These are phyloP conservation scores for Morone chrysops DNA, from an alignment of 2,113 vertebrate species.

Conservation along the genomic window DNA sequence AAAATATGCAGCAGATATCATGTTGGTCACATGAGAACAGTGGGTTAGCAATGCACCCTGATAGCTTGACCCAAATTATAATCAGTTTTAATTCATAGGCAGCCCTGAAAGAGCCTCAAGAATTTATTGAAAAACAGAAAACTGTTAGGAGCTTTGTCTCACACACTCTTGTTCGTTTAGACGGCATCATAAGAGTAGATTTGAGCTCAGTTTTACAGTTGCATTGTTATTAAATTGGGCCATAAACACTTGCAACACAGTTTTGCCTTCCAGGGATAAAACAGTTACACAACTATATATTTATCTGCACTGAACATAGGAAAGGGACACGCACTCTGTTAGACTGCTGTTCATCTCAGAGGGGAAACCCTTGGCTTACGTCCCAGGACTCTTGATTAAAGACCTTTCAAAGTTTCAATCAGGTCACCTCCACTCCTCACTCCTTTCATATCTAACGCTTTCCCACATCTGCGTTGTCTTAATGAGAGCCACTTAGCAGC, in stretches of 20 bases:
- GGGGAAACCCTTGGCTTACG: slow-evolving; percentile 21
- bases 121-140: not conserved
- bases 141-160: not conserved
- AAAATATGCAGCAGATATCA: slow-evolving; percentile 22
- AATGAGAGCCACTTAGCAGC: slow-evolving; percentile 28
- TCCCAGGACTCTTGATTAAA: slow-evolving; percentile 59
- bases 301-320: slow-evolving; percentile 18
- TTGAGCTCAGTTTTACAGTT: not conserved
- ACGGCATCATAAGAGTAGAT: not conserved
- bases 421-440: slow-evolving; percentile 37
- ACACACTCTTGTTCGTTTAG: not conserved
- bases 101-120: not conserved
- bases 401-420: slow-evolving; percentile 46
- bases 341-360: slow-evolving; percentile 24
- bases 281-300: slow-evolving; percentile 1
- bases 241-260: not conserved
- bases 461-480: slow-evolving; percentile 48
- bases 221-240: not conserved
- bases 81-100: not conserved
- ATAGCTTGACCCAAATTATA: not conserved
- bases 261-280: slow-evolving; percentile 9
- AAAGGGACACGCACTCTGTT: slow-evolving; percentile 26
- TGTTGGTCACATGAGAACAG: not conserved
- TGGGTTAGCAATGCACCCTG: not conserved
- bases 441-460: slow-evolving; percentile 21